phyloP scores from a whole-genome alignment of 2,797 vertebrate species.

The Urophycis tenuis region DNA sequence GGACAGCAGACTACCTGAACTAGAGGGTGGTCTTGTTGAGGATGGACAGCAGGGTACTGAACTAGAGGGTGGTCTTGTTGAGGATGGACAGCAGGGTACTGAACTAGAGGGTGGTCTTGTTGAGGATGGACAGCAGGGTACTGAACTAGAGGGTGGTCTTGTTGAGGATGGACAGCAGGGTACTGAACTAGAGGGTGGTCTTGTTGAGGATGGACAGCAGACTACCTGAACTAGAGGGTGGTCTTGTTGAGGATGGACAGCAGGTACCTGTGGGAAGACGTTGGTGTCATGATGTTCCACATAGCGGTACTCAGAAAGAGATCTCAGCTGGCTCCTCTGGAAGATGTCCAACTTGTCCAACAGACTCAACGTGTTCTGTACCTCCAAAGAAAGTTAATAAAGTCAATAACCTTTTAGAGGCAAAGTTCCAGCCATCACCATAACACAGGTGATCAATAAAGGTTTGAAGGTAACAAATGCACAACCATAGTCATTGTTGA shows the following conservation, averaged over 20 bases:
- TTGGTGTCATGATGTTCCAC: neutral
- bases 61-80: too few relatives aligned
- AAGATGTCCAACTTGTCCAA: neutral
- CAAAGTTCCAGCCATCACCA: neutral
- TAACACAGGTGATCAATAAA: neutral
- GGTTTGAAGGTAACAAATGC: too few relatives aligned
- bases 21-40: too few relatives aligned
- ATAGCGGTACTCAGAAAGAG: neutral
- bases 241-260: neutral
- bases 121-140: too few relatives aligned
- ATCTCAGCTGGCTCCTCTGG: neutral
- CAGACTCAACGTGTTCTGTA: neutral
- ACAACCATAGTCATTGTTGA: neutral
- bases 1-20: too few relatives aligned
- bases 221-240: too few relatives aligned
- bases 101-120: too few relatives aligned
- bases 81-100: too few relatives aligned
- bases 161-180: neutral
- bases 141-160: too few relatives aligned
- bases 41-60: too few relatives aligned
- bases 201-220: neutral
- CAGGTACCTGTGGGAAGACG: neutral
- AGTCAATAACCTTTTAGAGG: neutral
- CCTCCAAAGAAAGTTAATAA: neutral
- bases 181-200: neutral